Conservation (phyloP, 2,113 vertebrate species). For the Phoenicopterus ruber region DNA sequence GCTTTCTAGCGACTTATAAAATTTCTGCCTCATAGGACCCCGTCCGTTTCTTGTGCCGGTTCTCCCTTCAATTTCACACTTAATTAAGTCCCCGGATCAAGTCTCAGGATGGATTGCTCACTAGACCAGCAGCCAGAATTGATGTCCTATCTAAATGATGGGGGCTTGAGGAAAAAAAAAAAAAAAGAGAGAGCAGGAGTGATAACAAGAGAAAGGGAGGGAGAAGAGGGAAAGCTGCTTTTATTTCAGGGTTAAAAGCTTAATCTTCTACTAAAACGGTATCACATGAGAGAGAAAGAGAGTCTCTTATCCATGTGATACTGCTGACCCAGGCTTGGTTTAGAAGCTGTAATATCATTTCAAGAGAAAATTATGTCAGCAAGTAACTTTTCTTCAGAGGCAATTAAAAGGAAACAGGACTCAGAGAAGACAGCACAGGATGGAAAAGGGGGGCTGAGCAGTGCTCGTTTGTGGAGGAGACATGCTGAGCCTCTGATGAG, state of each 20-base stretch:
- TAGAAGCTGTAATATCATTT: constrained; percentile 39
- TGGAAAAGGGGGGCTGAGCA: background rate
- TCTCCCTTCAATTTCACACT: constrained; percentile 41
- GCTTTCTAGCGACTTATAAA: background rate
- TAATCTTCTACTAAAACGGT: constrained; percentile 32
- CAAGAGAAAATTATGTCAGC: background rate
- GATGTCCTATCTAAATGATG: constrained; percentile 19
- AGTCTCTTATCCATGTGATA: constrained; percentile 12
- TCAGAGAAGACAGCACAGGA: background rate
- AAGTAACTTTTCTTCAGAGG: constrained; percentile 30
- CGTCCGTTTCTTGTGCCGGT: background rate
- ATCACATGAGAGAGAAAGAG: background rate
- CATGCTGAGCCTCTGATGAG: constrained; percentile 31
- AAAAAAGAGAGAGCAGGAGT: background rate
- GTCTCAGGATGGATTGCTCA: constrained; percentile 42
- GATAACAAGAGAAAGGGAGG: background rate
- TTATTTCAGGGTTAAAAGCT: constrained; percentile 46
- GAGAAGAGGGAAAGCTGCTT: constrained; percentile 19
- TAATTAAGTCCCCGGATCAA: constrained; percentile 34
- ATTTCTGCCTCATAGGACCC: background rate
- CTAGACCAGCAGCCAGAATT: constrained; percentile 32
- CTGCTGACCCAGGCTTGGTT: constrained; percentile 21
- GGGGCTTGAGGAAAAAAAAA: background rate
- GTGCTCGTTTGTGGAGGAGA: background rate
- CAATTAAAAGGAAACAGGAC: constrained; percentile 28